Evolutionary conservation across 2,888 invertebrate genomes (phyloP), one percentile per base, ranked within the genome.

Genomic region (Molorchus minor): DNA sequence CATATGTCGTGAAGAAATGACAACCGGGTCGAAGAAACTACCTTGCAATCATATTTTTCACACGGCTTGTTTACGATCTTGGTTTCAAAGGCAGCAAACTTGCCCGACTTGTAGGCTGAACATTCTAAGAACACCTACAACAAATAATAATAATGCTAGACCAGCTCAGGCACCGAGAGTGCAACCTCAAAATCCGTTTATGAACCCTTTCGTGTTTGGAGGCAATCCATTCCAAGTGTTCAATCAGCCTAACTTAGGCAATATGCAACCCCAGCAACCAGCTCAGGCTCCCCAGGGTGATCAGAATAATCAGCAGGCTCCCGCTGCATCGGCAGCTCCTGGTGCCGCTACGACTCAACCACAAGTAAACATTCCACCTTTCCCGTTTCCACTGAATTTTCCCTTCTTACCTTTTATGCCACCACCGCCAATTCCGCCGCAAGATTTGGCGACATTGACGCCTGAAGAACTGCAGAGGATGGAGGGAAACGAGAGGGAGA

Each of bases 41-140:
- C 98, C 99, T 0, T 99, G 99, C 83, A 96, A 96, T 80, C 99
- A 99, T 81, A 98, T 99, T 75, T 99, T 99, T 85, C 99, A 99
- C 82, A 94, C 97, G 41, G 92, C 94, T 53, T 99, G 99, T 81
- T 85, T 99, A 54, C 89, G 98, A 20, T 96, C 97, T 33, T 99
- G 99, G 99, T 99, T 99, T 83, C 99, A 99, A 83, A 88, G 99
- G 5, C 99, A 99, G 80, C 99, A 99, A 83, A 99, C 99, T 2
- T 99, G 99, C 78, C 99, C 99, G 0, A 99, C 99, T 2, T 99
- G 99, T 79, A 88, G 98, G 10, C 85, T 97, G 65, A 97, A 98
- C 82, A 96, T 81, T 67, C 73, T 76, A 78, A 79, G 79, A 7
- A 74, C 75, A 8, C 72, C 77, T n/a, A n/a, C n/a, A 0, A 19